Percentiles rank a stretch among this genome's conserved stretches.
phyloP scores from a whole-genome alignment of 1,140 invertebrate species.

The Dryas iulia region DNA sequence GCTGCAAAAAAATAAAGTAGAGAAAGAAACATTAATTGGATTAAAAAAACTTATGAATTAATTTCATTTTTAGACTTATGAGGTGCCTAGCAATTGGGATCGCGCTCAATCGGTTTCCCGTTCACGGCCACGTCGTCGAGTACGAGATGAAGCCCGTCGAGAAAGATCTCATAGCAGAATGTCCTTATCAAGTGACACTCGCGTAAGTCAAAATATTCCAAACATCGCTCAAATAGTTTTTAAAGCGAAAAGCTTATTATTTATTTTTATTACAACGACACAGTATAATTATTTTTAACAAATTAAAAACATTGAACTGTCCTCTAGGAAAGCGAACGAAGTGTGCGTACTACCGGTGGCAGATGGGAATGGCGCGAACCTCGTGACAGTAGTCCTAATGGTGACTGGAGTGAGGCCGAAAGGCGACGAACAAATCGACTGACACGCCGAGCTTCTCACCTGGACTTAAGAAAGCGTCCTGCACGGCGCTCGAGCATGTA shows the following conservation, averaged over 20 bases:
- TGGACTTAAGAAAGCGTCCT: slow-evolving; percentile 54
- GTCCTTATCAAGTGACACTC: slow-evolving; percentile 84
- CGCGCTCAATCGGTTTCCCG: slow-evolving; percentile 48
- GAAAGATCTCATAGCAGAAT: slow-evolving; percentile 83
- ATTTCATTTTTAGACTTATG: slow-evolving; percentile 73
- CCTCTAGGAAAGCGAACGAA: slow-evolving; percentile 67
- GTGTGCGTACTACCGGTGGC: slow-evolving; percentile 55
- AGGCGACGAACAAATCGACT: slow-evolving; percentile 40
- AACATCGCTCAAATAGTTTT: too few species aligned
- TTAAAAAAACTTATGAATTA: too few species aligned
- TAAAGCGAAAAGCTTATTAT: too few species aligned
- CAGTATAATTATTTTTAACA: not conserved
- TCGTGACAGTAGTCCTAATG: slow-evolving; percentile 61
- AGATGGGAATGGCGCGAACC: slow-evolving; percentile 63
- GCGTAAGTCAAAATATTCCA: slow-evolving; percentile 81
- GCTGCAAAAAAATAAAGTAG: not conserved
- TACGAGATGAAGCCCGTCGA: slow-evolving; percentile 54
- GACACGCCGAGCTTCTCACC: slow-evolving; percentile 60
- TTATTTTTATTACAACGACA: too few species aligned
- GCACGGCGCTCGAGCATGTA: slow-evolving; percentile 49
- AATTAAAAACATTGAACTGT: not conserved
- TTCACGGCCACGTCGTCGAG: slow-evolving; percentile 54
- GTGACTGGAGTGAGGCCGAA: slow-evolving; percentile 55
- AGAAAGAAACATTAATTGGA: too few species aligned
- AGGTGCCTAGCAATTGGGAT: slow-evolving; percentile 65